Evolutionary conservation across 2,888 invertebrate species (phyloP).

Genomic region (Linnaemya tessellans): DNA sequence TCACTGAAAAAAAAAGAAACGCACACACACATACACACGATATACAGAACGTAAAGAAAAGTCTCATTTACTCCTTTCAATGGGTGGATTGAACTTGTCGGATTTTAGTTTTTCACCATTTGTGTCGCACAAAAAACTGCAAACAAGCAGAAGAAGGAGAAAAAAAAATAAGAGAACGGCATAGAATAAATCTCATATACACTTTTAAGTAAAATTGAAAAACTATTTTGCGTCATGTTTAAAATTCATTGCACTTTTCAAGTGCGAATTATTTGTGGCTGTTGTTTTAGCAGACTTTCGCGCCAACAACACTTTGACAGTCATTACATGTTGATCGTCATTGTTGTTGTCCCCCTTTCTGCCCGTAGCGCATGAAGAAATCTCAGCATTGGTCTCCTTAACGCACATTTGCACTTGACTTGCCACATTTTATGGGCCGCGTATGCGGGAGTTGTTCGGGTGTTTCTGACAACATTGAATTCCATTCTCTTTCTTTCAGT

Average conservation of each 20-base stretch:
- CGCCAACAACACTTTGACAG: conserved; percentile 67
- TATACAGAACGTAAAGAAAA: conserved; percentile 29
- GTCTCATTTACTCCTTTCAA: conserved; percentile 62
- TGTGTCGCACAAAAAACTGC: conserved; percentile 32
- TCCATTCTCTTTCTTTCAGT: conserved; percentile 37
- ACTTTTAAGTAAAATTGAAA: conserved; percentile 59
- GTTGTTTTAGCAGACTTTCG: conserved; percentile 53
- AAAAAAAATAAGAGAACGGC: conserved; percentile 6
- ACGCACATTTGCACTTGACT: conserved; percentile 36
- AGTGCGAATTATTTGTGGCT: conserved; percentile 67
- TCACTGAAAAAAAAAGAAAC: too few relatives aligned
- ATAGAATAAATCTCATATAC: conserved; percentile 45
- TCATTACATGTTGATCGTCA: conserved; percentile 68
- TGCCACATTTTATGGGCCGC: conserved; percentile 36
- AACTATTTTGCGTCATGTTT: conserved; percentile 75
- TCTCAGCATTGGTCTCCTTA: conserved; percentile 69
- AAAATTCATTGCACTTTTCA: conserved; percentile 74
- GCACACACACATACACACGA: too few relatives aligned
- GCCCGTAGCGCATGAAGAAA: conserved; percentile 39
- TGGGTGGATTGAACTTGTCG: conserved; percentile 72
- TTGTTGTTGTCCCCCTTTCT: conserved; percentile 41
- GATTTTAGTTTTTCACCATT: conserved; percentile 63
- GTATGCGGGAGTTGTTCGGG: conserved; percentile 73
- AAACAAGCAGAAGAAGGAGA: not conserved
- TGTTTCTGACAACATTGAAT: conserved; percentile 55